These are phyloP conservation scores for Drosophila saltans DNA, from an alignment of 1,140 invertebrate species.

Conservation along the genomic window DNA sequence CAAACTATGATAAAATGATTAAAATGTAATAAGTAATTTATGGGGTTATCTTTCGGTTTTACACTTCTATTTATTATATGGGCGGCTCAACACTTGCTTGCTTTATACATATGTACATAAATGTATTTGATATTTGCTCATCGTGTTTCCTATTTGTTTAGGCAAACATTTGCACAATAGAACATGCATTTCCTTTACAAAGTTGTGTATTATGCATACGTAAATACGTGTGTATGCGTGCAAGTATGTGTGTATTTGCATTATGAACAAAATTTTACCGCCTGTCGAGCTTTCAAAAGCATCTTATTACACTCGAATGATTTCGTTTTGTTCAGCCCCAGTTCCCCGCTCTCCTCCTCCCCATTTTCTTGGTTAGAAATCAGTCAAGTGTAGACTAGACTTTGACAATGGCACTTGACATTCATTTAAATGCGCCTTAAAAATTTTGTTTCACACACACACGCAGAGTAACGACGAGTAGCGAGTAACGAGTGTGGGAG, in stretches of 20 bases:
- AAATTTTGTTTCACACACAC: not conserved
- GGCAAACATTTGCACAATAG: conserved; percentile 30
- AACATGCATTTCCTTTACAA: conserved; percentile 57
- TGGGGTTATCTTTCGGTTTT: no score
- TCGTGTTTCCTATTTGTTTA: conserved; percentile 41
- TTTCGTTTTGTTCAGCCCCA: conserved; percentile 45
- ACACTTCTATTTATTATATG: not conserved
- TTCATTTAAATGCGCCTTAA: conserved; percentile 42
- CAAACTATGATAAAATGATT: no score
- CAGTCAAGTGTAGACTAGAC: conserved; percentile 59
- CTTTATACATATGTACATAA: no score
- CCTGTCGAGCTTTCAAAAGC: conserved; percentile 53
- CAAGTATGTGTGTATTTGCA: conserved; percentile 24
- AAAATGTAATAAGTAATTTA: no score
- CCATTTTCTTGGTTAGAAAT: conserved; percentile 34
- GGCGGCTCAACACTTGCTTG: not conserved
- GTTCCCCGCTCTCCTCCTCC: not conserved
- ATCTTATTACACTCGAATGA: conserved; percentile 65
- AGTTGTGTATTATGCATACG: not conserved
- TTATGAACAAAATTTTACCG: conserved; percentile 58
- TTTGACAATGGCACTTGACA: conserved; percentile 66
- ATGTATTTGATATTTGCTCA: conserved; percentile 20
- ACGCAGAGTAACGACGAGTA: not conserved
- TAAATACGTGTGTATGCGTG: not conserved
- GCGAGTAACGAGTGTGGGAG: not conserved